These are phyloP conservation scores for Danio choprae DNA, from an alignment of 2,797 vertebrate genomes.

Conservation along the genomic window DNA sequence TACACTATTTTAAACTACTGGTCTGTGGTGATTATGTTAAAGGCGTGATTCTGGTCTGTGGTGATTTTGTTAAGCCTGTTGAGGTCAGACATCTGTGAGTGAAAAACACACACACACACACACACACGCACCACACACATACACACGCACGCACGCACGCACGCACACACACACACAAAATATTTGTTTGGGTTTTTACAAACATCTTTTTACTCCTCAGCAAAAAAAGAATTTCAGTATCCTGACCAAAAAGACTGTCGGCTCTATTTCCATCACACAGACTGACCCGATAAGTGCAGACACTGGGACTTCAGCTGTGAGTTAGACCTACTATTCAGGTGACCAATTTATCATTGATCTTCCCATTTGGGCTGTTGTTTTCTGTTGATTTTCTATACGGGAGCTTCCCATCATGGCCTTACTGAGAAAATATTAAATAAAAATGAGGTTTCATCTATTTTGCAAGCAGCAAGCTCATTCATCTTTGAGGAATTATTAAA, in stretches of 20 bases:
- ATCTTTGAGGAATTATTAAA: constrained; percentile 34
- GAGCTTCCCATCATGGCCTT: constrained; percentile 9
- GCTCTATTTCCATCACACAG: not conserved
- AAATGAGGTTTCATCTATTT: constrained; percentile 34
- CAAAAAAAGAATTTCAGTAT: not conserved
- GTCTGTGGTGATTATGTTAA: no score
- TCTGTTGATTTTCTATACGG: not conserved
- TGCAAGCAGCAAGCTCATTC: constrained; percentile 7
- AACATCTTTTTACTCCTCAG: no score
- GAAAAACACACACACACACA: no score
- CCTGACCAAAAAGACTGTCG: not conserved
- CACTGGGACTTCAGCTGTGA: not conserved
- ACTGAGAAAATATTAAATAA: constrained; percentile 18
- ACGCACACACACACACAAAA: no score
- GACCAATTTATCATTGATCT: constrained; percentile 12
- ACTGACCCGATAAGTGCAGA: not conserved
- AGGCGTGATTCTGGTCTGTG: no score
- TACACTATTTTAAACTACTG: no score
- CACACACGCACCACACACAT: no score
- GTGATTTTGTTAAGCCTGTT: no score
- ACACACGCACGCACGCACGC: no score
- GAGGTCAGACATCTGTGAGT: no score
- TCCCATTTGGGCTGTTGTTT: constrained; percentile 22
- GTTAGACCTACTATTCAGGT: not conserved
- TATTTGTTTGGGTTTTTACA: no score